These are phyloP conservation scores for Zeus faber DNA, from an alignment of 2,113 vertebrate species.

Conservation along the genomic window DNA sequence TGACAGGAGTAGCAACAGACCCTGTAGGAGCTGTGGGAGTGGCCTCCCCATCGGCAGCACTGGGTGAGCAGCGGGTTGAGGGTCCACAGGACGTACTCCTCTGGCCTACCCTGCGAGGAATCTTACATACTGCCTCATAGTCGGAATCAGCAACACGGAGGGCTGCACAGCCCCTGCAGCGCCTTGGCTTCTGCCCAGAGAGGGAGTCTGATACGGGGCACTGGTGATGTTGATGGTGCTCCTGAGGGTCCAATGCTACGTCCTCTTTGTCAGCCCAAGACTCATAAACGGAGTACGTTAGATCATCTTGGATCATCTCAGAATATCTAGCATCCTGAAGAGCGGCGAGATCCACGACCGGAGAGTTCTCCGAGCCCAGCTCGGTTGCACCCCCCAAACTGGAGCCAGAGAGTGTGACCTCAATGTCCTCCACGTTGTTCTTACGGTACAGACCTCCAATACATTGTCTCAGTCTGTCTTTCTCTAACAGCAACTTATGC, in stretches of 20 bases:
- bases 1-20: conserved; percentile 5
- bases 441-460: conserved; percentile 83
- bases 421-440: conserved; percentile 71
- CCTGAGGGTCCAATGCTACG: conserved; percentile 58
- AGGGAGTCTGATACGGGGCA: conserved; percentile 67
- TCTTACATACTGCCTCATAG: conserved; percentile 91
- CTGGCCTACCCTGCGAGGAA: conserved; percentile 82
- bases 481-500: conserved; percentile 89
- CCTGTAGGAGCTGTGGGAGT: conserved; percentile 47
- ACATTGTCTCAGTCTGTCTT: conserved; percentile 87
- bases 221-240: conserved; percentile 50
- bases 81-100: conserved; percentile 81
- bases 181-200: conserved; percentile 62
- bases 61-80: conserved; percentile 74
- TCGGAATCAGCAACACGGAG: conserved; percentile 88
- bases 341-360: conserved; percentile 73
- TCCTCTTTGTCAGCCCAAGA: conserved; percentile 89
- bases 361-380: conserved; percentile 40
- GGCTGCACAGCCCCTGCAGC: conserved; percentile 82
- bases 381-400: conserved; percentile 25
- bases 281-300: conserved; percentile 85
- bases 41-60: conserved; percentile 47
- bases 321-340: conserved; percentile 78
- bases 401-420: conserved; percentile 18
- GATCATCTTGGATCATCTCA: conserved; percentile 87